Base-by-base conservation (phyloP, 1,140 invertebrate genomes). In the Aphaenogaster floridana region DNA sequence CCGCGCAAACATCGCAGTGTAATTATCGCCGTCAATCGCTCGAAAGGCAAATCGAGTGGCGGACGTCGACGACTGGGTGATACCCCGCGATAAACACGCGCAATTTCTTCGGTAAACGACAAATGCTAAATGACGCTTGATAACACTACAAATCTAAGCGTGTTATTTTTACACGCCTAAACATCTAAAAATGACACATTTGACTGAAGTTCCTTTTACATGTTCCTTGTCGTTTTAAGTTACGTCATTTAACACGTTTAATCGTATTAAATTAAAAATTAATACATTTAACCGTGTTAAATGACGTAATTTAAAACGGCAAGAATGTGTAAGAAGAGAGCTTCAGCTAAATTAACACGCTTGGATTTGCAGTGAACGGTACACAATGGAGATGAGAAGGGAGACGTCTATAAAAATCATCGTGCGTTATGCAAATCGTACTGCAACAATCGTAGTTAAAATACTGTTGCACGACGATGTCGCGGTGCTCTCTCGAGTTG, bases 1-100 rank as follows among this genome's bases (percentile, higher is more conserved):
- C 48, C 78, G 39, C 17, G 66, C 54, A 84, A 84, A 84, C 80
- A 84, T 63, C 80, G 80, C 80, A 17, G 69, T 76, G 45, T 84
- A 84, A 84, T 84, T 84, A 84, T 84, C 80, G 80, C 69, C 80
- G 69, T 84, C 80, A 84, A 84, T 84, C 80, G 68, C 34, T 76
- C 69, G 80, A 45, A 74, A 84, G 69, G 69, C 69, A 84, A 84
- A 84, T 74, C 80, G 80, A 84, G 80, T 84, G 80, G 28, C 42
- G 36, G 66, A 0, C 63, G n/a, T 48, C 34, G 28, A n/a, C 57
- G 17, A 17, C 61, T 11, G 15, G 39, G 13, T 45, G 54, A 84
- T 74, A 61, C 36, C 15, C 52, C 28, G 21, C 48, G 50, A 52
- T 84, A 74, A 74, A 61, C 45, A 59, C 15, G 42, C n/a, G 28